phyloP scores from a whole-genome alignment of 2,113 vertebrate species.

The Sinocyclocheilus maitianheensis region DNA sequence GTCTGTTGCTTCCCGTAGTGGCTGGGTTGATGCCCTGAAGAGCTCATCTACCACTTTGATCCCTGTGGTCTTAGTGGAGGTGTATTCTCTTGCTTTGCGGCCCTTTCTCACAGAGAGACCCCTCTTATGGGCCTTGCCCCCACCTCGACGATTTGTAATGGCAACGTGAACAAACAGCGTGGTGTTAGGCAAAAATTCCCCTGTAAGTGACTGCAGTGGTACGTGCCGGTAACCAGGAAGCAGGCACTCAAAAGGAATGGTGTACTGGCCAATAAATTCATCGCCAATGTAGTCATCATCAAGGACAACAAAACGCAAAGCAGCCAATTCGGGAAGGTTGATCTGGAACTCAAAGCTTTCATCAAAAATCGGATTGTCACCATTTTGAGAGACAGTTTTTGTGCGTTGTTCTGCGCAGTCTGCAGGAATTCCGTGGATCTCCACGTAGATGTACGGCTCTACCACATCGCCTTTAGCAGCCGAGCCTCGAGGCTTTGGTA shows the following conservation, averaged over 20 bases:
- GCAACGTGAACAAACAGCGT: constrained; percentile 89
- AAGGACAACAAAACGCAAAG: constrained; percentile 87
- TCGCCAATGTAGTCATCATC: constrained; percentile 93
- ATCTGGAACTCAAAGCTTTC: constrained; percentile 94
- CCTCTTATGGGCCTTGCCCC: constrained; percentile 85
- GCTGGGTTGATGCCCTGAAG: constrained; percentile 87
- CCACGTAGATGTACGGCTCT: constrained; percentile 89
- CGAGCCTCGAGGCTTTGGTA: constrained; percentile 89
- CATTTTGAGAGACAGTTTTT: constrained; percentile 88
- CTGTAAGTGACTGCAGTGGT: constrained; percentile 84
- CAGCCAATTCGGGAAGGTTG: constrained; percentile 87
- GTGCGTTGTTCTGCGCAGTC: constrained; percentile 91
- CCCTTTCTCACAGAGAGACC: constrained; percentile 86
- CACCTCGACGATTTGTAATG: constrained; percentile 87
- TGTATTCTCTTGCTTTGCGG: constrained; percentile 84
- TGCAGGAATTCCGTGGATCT: constrained; percentile 89
- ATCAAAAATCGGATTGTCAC: constrained; percentile 89
- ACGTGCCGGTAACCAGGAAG: constrained; percentile 89
- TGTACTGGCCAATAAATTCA: constrained; percentile 93
- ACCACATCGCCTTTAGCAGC: constrained; percentile 91
- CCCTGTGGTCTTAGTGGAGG: constrained; percentile 86
- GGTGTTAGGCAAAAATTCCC: constrained; percentile 86
- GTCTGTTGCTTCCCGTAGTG: constrained; percentile 89
- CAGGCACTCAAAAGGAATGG: constrained; percentile 91
- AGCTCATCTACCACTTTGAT: constrained; percentile 91